Percentiles rank a stretch among this genome's conserved stretches.
Evolutionary conservation across 1,140 invertebrate species (phyloP).

Genomic region (Drosophila orena): DNA sequence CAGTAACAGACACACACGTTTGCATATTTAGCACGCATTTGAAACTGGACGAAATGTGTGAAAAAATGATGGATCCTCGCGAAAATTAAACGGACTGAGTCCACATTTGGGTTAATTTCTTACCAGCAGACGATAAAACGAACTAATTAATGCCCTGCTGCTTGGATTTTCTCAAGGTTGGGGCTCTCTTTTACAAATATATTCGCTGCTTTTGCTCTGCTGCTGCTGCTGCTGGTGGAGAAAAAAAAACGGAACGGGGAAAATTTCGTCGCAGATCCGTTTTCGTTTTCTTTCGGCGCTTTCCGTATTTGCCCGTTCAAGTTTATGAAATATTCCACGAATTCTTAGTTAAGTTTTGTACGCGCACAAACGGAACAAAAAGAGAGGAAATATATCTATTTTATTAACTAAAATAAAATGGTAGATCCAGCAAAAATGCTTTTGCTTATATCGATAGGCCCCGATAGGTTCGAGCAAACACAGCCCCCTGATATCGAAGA

Average conservation of each 20-base stretch:
- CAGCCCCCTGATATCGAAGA: no score
- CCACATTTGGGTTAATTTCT: slow-evolving; percentile 1
- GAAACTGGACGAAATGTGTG: slow-evolving; percentile 25
- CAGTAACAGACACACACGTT: slow-evolving; percentile 22
- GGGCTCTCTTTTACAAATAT: slow-evolving; percentile 65
- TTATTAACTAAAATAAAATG: slow-evolving; percentile 83
- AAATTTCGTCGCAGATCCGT: slow-evolving; percentile 58
- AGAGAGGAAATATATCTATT: slow-evolving; percentile 69
- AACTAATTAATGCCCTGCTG: slow-evolving; percentile 72
- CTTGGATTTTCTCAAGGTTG: slow-evolving; percentile 80
- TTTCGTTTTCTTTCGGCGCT: slow-evolving; percentile 15
- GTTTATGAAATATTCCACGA: slow-evolving; percentile 19
- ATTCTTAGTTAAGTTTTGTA: slow-evolving; percentile 41
- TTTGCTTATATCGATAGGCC: slow-evolving; percentile 30
- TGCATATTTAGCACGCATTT: slow-evolving; percentile 64
- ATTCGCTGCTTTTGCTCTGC: slow-evolving; percentile 31
- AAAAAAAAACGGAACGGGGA: slow-evolving; percentile 61
- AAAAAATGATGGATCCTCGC: slow-evolving; percentile 28
- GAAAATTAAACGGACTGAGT: slow-evolving; percentile 1
- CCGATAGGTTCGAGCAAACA: no score
- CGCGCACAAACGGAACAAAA: slow-evolving; percentile 72
- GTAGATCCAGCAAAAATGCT: slow-evolving; percentile 71
- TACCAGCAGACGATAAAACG: slow-evolving; percentile 63
- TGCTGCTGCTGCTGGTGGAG: slow-evolving; percentile 44
- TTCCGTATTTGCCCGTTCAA: slow-evolving; percentile 2